phyloP scores from a whole-genome alignment of 2,888 invertebrate genomes.

The Drosophila testacea region DNA sequence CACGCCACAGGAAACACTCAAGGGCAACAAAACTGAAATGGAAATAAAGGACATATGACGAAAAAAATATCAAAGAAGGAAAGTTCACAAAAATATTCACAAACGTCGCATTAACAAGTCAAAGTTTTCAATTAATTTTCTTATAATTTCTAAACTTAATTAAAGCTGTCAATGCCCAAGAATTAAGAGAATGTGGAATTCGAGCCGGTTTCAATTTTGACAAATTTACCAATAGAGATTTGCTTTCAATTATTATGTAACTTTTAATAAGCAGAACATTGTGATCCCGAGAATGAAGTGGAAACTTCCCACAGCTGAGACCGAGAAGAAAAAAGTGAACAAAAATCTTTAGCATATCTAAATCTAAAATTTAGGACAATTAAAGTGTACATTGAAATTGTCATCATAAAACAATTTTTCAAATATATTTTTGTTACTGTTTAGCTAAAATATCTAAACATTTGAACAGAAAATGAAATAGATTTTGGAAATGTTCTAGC shows the following conservation, averaged over 20 bases:
- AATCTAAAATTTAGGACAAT: too few relatives aligned
- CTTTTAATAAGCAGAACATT: background rate
- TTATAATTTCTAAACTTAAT: conserved; percentile 36
- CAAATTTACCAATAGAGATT: conserved; percentile 86
- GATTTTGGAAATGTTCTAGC: conserved; percentile 2
- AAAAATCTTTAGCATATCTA: too few relatives aligned
- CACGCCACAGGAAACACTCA: conserved; percentile 73
- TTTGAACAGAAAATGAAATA: background rate
- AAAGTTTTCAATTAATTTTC: conserved; percentile 6
- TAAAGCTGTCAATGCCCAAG: conserved; percentile 15
- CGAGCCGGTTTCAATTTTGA: conserved; percentile 85
- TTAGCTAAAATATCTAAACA: background rate
- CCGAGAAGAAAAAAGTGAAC: too few relatives aligned
- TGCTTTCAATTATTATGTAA: conserved; percentile 87
- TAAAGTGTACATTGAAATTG: too few relatives aligned
- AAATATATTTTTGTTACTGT: too few relatives aligned
- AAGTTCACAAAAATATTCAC: conserved; percentile 35
- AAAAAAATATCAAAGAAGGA: conserved; percentile 17
- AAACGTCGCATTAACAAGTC: conserved; percentile 15
- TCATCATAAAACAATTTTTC: too few relatives aligned
- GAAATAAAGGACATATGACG: conserved; percentile 24
- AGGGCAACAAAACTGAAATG: conserved; percentile 42
- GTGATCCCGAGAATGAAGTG: too few relatives aligned
- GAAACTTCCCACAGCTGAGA: too few relatives aligned
- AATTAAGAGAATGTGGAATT: background rate